Evolutionary conservation across 2,113 vertebrate species (phyloP), one percentile per base, ranked within the genome.

Genomic region (Melanotaenia duboulayi): DNA sequence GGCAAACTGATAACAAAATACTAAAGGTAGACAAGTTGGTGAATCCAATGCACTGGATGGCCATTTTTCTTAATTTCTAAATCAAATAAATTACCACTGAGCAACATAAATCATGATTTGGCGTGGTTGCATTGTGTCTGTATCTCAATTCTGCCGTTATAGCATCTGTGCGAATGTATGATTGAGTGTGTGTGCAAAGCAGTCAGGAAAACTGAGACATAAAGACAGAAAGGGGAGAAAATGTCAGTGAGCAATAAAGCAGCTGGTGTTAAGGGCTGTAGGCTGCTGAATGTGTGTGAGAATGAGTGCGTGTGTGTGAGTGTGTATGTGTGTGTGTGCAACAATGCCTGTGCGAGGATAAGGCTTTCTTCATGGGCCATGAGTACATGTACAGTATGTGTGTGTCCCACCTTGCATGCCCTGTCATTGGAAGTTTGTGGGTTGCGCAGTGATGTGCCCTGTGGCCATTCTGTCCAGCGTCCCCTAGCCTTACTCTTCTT

Each of bases 231-330:
- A 83, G 88, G 80, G 66, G 76, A 83, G 85, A 85, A 94, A 95
- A 94, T 89, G 90, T 94, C 94, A 95, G 82, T 49, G 83, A 85
- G 60, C 93, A 92, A 82, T 84, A 48, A 91, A 87, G 91, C 90
- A 87, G 93, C 92, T 89, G 91, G 91, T 92, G 89, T 87, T 74
- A 46, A 75, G 56, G 55, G 72, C 17, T 58, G 60, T 57, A 81
- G 89, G 92, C 87, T 84, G 72, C 71, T 82, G 70, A 68, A 81
- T 84, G 81, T 81, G 74, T 88, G 73, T 70, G 58, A 56, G 52
- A 48, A 44, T 76, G 65, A 77, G 73, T 81, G 80, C 74, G 51
- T 83, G 59, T 82, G 74, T 57, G 78, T 73, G 23, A 60, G 72
- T 61, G 44, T 76, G 65, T 78, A 70, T 80, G 78, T 76, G 52